phyloP scores from a whole-genome alignment of 2,888 invertebrate species.

The Leptinotarsa haldemani region DNA sequence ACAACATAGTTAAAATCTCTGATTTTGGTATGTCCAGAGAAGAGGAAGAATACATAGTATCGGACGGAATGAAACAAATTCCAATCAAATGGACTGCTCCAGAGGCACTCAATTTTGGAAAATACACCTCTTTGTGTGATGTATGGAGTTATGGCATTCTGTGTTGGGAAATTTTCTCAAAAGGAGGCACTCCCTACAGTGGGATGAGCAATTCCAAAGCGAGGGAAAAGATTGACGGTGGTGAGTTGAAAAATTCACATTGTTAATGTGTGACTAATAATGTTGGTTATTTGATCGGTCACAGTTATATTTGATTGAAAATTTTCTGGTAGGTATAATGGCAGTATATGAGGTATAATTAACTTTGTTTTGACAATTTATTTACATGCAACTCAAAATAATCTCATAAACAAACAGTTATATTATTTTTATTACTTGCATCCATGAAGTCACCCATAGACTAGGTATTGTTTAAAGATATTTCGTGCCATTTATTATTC shows the following conservation, averaged over 20 bases:
- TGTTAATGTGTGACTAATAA: background rate
- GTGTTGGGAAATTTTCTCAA: slow-evolving; percentile 97
- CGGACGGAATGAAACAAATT: slow-evolving; percentile 98
- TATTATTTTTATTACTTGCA: no score
- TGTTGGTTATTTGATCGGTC: background rate
- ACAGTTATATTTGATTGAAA: background rate
- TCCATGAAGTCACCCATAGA: no score
- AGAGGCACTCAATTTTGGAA: slow-evolving; percentile 94
- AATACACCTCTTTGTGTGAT: slow-evolving; percentile 92
- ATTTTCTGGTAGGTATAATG: no score
- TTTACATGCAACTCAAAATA: no score
- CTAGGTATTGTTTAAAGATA: no score
- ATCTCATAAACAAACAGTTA: no score
- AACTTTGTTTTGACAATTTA: no score
- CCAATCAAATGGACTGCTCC: slow-evolving; percentile 99
- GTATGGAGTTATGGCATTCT: slow-evolving; percentile 97
- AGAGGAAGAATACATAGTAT: slow-evolving; percentile 96
- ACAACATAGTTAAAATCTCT: slow-evolving; percentile 93
- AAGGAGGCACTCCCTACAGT: slow-evolving; percentile 92
- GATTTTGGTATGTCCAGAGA: slow-evolving; percentile 98
- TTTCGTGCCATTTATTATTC: no score
- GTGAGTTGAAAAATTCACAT: slow-evolving; percentile 66
- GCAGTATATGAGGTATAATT: no score
- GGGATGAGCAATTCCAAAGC: slow-evolving; percentile 95
- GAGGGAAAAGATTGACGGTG: slow-evolving; percentile 91